Conservation (phyloP, 2,888 invertebrate species). For the Pseudococcus longispinus region DNA sequence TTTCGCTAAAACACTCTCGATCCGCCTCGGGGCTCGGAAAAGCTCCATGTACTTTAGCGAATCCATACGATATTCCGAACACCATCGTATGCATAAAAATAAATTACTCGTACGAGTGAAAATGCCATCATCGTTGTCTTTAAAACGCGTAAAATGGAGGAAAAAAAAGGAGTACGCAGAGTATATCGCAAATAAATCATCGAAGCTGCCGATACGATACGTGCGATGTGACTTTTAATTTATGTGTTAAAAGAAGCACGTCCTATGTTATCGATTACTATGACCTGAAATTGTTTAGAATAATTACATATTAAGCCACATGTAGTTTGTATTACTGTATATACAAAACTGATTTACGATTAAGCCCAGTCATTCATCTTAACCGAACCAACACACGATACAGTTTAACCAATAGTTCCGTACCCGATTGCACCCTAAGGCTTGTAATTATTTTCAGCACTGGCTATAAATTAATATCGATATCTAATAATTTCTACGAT, state of each 20-base stretch:
- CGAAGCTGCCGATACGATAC: slow-evolving; percentile 6
- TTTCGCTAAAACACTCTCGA: not conserved
- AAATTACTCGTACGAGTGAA: not conserved
- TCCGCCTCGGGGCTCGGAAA: not conserved
- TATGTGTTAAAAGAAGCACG: slow-evolving; percentile 39
- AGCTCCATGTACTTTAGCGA: not conserved
- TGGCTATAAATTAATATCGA: slow-evolving; percentile 25
- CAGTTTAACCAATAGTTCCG: slow-evolving; percentile 32
- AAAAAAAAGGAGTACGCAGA: not conserved
- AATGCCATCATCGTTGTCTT: not conserved
- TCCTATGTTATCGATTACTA: slow-evolving; percentile 22
- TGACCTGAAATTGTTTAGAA: slow-evolving; percentile 39
- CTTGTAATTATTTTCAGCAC: slow-evolving; percentile 32
- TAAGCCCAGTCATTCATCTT: slow-evolving; percentile 50
- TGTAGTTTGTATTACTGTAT: slow-evolving; percentile 41
- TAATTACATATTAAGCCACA: slow-evolving; percentile 37
- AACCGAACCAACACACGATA: slow-evolving; percentile 1
- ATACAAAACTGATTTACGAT: slow-evolving; percentile 49
- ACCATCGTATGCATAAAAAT: not conserved
- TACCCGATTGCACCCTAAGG: slow-evolving; percentile 18
- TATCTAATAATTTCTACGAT: slow-evolving; percentile 33
- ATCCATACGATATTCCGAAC: not conserved
- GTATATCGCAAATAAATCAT: slow-evolving; percentile 13
- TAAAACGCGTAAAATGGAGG: slow-evolving; percentile 12
- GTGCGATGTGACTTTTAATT: slow-evolving; percentile 29